Percentiles rank a stretch among this genome's conserved stretches.
Conservation (phyloP, 2,888 invertebrate species). For the Oligia latruncula region DNA sequence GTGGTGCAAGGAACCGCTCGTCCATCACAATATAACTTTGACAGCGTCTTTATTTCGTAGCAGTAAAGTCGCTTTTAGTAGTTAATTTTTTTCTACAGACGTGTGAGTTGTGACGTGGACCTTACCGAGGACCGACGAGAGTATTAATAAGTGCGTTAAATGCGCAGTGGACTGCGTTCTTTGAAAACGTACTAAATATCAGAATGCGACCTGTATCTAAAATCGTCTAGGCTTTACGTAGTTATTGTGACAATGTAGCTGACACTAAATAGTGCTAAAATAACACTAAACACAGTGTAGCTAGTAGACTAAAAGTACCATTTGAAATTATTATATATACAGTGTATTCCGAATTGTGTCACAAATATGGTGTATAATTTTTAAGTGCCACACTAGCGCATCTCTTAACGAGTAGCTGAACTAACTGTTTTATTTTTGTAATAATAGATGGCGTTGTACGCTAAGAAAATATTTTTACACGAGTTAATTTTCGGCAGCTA, state of each 20-base stretch:
- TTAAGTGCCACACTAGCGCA: slow-evolving; percentile 36
- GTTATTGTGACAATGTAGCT: slow-evolving; percentile 54
- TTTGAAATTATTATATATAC: slow-evolving; percentile 31
- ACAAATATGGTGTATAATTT: slow-evolving; percentile 52
- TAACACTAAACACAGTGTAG: slow-evolving; percentile 59
- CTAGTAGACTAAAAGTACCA: slow-evolving; percentile 52
- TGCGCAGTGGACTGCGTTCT: not conserved
- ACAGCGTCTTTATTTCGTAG: not conserved
- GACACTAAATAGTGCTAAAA: slow-evolving; percentile 56
- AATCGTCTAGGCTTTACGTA: slow-evolving; percentile 61
- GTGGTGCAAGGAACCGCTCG: not conserved
- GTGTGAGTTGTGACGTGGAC: not conserved
- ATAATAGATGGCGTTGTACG: slow-evolving; percentile 60
- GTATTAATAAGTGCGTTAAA: not conserved
- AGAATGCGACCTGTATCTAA: slow-evolving; percentile 32
- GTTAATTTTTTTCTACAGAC: not conserved
- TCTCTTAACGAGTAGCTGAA: slow-evolving; percentile 48
- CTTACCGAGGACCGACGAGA: too few species aligned
- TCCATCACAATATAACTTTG: not conserved
- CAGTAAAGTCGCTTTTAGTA: not conserved
- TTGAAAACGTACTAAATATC: slow-evolving; percentile 32
- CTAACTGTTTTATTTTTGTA: slow-evolving; percentile 55
- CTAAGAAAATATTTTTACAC: slow-evolving; percentile 60
- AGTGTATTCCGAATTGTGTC: slow-evolving; percentile 64
- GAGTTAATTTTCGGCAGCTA: slow-evolving; percentile 61